Base-by-base conservation (phyloP, 2,113 vertebrate species). In the Crotalus helleri region DNA sequence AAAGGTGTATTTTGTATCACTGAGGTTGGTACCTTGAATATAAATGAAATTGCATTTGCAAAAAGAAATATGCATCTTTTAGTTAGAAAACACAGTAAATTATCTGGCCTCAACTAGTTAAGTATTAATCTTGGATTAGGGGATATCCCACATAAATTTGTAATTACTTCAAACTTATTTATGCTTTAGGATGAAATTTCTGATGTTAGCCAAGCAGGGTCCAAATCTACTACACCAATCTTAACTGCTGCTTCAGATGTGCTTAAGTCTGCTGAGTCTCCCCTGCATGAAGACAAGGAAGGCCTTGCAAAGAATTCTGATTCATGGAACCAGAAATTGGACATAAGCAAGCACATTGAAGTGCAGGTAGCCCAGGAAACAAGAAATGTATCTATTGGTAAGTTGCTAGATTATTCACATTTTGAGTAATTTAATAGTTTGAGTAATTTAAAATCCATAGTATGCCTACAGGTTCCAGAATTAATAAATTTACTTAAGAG, bases 111-210 rank as follows among this genome's bases (percentile, higher is more conserved):
- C 39, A 59, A 24, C 39, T 7, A 33, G 29, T 55, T 29, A 51
- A 23, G 2, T 92, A 69, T 44, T 33, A 4, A 44, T 92, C 58
- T 21, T 54, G 49, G 51, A 5, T 21, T 44, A 74, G 33, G 49
- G 53, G 46, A 69, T 87, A 26, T 87, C n/a, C 87, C 12, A 93
- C 64, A 94, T 91, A 91, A 91, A 94, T 93, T 90, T 88, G 74
- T 91, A 24, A 46, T 90, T 92, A 92, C 49, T 90, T 46, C 39
- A 89, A 90, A 93, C 49, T 64, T 85, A 87, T 85, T 69, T 92
- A 51, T 29, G 39, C 95, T 96, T 88, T 94, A 99, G 99, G 99
- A 99, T 98, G 99, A 99, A 95, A 96, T 99, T 93, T 98, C 98
- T 91, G 97, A 97, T 64, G 94, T 96, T 29, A 98, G 97, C 96